Evolutionary conservation across 2,888 invertebrate species (phyloP).

Genomic region (Phasia obesa): DNA sequence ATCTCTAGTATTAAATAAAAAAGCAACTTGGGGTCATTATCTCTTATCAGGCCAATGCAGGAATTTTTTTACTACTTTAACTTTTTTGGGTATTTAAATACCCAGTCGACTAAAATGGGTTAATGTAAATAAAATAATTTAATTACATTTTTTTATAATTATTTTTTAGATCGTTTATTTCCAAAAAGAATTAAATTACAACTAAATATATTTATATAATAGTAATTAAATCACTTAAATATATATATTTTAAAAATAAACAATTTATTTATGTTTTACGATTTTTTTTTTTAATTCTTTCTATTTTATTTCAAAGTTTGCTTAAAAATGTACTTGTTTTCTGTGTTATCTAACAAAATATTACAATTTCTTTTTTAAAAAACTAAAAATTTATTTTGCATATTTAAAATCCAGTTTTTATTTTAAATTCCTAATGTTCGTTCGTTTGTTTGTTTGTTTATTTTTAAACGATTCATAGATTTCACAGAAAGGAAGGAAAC

Average conservation of each 20-base stretch:
- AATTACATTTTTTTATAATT: background rate
- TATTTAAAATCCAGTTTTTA: constrained; percentile 17
- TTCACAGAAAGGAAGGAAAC: constrained; percentile 40
- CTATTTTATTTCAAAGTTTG: constrained; percentile 50
- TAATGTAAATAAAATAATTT: background rate
- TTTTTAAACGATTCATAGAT: constrained; percentile 24
- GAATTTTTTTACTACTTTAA: no score
- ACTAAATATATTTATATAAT: constrained; percentile 34
- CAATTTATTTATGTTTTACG: constrained; percentile 41
- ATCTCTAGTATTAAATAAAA: no score
- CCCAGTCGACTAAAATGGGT: no score
- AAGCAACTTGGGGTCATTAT: no score
- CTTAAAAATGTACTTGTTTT: constrained; percentile 59
- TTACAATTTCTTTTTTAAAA: constrained; percentile 70
- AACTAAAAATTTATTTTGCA: constrained; percentile 71
- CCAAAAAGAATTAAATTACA: constrained; percentile 36
- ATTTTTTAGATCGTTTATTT: constrained; percentile 25
- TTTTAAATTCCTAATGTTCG: constrained; percentile 44
- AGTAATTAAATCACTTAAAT: constrained; percentile 56
- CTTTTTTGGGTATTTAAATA: no score
- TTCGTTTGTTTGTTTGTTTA: no score
- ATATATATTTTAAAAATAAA: constrained; percentile 34
- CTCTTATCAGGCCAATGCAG: no score
- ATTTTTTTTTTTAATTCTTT: constrained; percentile 29
- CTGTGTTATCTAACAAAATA: constrained; percentile 60